A percentile compares a stretch with the other conserved stretches of the same genome.
These are phyloP conservation scores for Ceratothoa steindachneri DNA, from an alignment of 2,888 invertebrate genomes.

Conservation along the genomic window DNA sequence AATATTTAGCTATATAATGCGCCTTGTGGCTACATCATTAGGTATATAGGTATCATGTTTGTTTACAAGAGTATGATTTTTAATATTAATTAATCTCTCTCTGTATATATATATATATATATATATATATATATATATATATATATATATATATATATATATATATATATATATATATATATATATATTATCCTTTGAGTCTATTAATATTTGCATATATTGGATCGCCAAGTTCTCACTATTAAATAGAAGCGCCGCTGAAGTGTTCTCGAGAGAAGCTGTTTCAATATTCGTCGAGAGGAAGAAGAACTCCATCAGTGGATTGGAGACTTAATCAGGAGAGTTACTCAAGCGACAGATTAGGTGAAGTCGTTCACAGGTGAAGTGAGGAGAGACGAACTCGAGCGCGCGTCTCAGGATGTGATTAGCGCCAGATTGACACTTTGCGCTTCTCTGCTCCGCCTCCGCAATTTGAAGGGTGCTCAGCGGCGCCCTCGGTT, in stretches of 20 bases:
- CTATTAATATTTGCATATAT: neutral
- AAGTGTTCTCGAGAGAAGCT: neutral
- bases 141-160: constrained; percentile 13
- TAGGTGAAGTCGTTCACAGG: neutral
- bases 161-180: constrained; percentile 21
- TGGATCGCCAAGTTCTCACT: neutral
- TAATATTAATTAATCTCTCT: neutral
- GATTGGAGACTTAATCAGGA: constrained; percentile 6
- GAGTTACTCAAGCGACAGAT: constrained; percentile 4
- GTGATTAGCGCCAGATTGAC: constrained; percentile 10
- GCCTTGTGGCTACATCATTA: too few species aligned
- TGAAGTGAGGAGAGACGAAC: neutral
- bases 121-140: constrained; percentile 19
- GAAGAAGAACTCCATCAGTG: neutral
- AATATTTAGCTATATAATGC: too few species aligned
- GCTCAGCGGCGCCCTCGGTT: neutral
- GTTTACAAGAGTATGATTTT: too few species aligned
- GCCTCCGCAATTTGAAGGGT: neutral
- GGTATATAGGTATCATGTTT: too few species aligned
- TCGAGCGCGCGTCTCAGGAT: neutral
- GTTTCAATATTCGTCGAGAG: neutral
- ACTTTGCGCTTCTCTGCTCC: neutral
- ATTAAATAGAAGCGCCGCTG: neutral
- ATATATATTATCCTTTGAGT: constrained; percentile 10
- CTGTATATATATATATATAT: constrained; percentile 19